These are phyloP conservation scores for Thera britannica DNA, from an alignment of 2,888 invertebrate species.

Conservation along the genomic window DNA sequence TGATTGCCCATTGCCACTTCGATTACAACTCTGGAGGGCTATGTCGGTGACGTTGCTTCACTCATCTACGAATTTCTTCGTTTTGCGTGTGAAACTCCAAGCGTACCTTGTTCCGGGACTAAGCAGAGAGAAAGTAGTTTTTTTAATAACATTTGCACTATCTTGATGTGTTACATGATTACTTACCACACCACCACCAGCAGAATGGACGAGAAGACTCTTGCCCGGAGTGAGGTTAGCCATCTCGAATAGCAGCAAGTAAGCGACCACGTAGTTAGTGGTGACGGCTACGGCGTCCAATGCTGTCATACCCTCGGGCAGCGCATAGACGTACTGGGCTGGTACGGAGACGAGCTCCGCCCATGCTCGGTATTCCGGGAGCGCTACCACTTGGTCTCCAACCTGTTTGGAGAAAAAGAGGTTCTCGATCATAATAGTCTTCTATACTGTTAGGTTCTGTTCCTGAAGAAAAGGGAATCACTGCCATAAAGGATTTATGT, in stretches of 20 bases:
- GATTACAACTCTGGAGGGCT: too few species aligned
- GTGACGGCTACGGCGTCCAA: slow-evolving; percentile 93
- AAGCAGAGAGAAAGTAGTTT: too few species aligned
- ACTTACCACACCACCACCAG: slow-evolving; percentile 95
- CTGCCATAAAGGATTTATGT: too few species aligned
- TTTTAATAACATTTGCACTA: too few species aligned
- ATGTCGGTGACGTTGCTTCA: too few species aligned
- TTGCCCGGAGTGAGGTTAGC: slow-evolving; percentile 91
- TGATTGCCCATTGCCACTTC: too few species aligned
- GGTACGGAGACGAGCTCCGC: slow-evolving; percentile 93
- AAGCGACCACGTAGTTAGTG: slow-evolving; percentile 94
- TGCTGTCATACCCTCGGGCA: slow-evolving; percentile 90
- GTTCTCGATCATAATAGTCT: not conserved
- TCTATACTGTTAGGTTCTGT: not conserved
- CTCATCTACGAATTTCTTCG: too few species aligned
- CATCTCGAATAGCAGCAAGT: slow-evolving; percentile 93
- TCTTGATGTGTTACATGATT: not conserved
- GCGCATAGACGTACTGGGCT: slow-evolving; percentile 91
- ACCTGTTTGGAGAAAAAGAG: slow-evolving; percentile 76
- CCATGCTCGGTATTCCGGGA: slow-evolving; percentile 94
- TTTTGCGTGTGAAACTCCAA: too few species aligned
- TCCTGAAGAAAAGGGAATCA: too few species aligned
- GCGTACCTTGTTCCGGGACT: too few species aligned
- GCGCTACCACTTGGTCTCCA: slow-evolving; percentile 92
- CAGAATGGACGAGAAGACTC: slow-evolving; percentile 92